These are phyloP conservation scores for Melipona beecheii DNA, from an alignment of 2,888 invertebrate genomes.

Conservation along the genomic window DNA sequence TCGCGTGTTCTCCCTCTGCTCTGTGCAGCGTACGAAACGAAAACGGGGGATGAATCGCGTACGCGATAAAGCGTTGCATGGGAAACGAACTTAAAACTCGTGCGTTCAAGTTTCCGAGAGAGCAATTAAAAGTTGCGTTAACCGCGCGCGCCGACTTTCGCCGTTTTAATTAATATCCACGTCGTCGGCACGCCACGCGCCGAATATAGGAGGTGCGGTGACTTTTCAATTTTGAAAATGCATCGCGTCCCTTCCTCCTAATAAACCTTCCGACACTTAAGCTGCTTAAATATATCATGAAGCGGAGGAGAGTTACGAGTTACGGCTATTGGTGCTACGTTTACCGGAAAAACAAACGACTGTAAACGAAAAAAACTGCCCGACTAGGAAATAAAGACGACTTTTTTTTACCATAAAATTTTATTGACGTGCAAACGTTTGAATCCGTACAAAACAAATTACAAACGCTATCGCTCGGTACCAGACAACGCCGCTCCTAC, in stretches of 20 bases:
- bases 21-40: background rate
- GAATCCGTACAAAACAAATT: too few relatives aligned
- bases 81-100: slow-evolving; percentile 36
- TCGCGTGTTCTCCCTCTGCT: background rate
- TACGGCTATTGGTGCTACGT: background rate
- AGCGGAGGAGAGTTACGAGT: background rate
- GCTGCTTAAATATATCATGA: slow-evolving; percentile 5
- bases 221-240: slow-evolving; percentile 61
- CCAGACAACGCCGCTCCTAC: too few relatives aligned
- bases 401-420: too few relatives aligned
- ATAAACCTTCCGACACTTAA: slow-evolving; percentile 38
- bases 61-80: slow-evolving; percentile 21
- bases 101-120: slow-evolving; percentile 42
- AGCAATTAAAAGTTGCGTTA: slow-evolving; percentile 60
- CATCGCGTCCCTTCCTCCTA: slow-evolving; percentile 13
- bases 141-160: slow-evolving; percentile 41
- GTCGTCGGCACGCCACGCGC: slow-evolving; percentile 44
- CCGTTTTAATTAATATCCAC: slow-evolving; percentile 56
- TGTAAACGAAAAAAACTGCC: background rate
- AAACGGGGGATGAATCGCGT: background rate
- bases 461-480: too few relatives aligned
- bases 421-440: too few relatives aligned
- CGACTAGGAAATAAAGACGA: too few relatives aligned
- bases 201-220: background rate
- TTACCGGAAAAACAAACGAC: background rate